Percentiles rank a stretch among this genome's conserved stretches.
phyloP scores from a whole-genome alignment of 2,888 invertebrate genomes.

The Drosophila subquinaria region DNA sequence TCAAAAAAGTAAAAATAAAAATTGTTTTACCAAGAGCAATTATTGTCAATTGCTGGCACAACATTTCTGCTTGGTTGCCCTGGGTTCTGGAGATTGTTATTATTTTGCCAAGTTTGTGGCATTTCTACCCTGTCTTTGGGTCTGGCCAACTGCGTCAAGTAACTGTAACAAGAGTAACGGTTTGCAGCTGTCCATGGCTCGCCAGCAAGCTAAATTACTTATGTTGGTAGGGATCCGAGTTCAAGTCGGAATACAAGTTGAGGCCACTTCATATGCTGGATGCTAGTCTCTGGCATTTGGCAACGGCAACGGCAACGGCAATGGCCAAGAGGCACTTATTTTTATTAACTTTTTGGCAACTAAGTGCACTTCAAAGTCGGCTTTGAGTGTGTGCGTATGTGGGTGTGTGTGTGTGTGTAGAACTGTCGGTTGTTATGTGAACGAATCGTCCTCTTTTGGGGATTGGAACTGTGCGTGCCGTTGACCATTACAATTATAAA shows the following conservation, averaged over 20 bases:
- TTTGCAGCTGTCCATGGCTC: constrained; percentile 55
- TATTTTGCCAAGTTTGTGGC: constrained; percentile 55
- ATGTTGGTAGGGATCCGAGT: constrained; percentile 31
- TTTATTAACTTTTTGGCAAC: constrained; percentile 77
- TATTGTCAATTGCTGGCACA: constrained; percentile 61
- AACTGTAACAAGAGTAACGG: constrained; percentile 36
- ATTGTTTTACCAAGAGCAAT: constrained; percentile 55
- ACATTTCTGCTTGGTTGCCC: constrained; percentile 58
- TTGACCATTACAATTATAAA: constrained; percentile 52
- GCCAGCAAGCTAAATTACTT: constrained; percentile 70
- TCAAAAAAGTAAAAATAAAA: constrained; percentile 7
- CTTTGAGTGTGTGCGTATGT: constrained; percentile 28
- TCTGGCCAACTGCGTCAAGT: constrained; percentile 44
- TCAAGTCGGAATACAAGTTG: constrained; percentile 23
- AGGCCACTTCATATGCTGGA: constrained; percentile 50
- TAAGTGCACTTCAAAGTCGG: constrained; percentile 71
- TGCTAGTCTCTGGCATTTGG: constrained; percentile 40
- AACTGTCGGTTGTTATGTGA: constrained; percentile 33
- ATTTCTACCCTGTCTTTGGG: constrained; percentile 20
- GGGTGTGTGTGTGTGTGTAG: constrained; percentile 20
- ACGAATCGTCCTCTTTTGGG: constrained; percentile 25
- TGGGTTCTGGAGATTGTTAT: constrained; percentile 45
- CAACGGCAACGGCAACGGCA: constrained; percentile 38
- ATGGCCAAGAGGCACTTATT: constrained; percentile 76
- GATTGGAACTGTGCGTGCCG: constrained; percentile 23